Conservation (phyloP, 2,113 vertebrate genomes). For the Gallinago media region DNA sequence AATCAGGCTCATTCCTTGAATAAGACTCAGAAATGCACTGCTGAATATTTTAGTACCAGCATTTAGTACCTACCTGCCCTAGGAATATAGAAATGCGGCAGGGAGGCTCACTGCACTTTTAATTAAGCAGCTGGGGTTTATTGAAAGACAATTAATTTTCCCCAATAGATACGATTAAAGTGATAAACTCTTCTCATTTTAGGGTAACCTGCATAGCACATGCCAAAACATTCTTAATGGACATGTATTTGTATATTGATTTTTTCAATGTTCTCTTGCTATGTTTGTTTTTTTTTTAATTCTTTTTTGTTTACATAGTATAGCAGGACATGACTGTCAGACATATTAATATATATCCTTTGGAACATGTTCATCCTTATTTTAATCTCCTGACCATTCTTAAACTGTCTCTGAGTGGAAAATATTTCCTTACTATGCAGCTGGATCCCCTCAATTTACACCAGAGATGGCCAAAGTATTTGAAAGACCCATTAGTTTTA, state of each 20-base stretch:
- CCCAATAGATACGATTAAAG: not conserved
- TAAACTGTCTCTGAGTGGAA: constrained; percentile 38
- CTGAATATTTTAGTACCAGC: not conserved
- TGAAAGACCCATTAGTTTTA: constrained; percentile 5
- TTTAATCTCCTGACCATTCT: constrained; percentile 17
- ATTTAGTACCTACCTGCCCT: not conserved
- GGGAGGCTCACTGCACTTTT: not conserved
- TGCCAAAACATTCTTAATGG: not conserved
- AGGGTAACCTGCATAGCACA: not conserved
- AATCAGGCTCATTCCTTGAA: not conserved
- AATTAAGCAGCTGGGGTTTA: not conserved
- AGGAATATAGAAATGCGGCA: accelerated
- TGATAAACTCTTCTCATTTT: constrained; percentile 24
- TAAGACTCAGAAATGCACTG: not conserved
- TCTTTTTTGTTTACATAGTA: not conserved
- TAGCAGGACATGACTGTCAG: not conserved
- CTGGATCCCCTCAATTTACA: constrained; percentile 20
- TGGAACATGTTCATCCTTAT: not conserved
- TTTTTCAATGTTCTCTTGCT: not conserved
- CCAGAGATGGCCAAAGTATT: constrained; percentile 37
- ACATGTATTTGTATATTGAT: not conserved
- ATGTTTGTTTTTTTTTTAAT: not conserved
- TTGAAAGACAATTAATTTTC: not conserved
- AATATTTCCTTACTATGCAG: constrained; percentile 33
- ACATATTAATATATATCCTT: not conserved